phyloP scores from a whole-genome alignment of 2,797 vertebrate genomes.

The Lutjanus campechanus region DNA sequence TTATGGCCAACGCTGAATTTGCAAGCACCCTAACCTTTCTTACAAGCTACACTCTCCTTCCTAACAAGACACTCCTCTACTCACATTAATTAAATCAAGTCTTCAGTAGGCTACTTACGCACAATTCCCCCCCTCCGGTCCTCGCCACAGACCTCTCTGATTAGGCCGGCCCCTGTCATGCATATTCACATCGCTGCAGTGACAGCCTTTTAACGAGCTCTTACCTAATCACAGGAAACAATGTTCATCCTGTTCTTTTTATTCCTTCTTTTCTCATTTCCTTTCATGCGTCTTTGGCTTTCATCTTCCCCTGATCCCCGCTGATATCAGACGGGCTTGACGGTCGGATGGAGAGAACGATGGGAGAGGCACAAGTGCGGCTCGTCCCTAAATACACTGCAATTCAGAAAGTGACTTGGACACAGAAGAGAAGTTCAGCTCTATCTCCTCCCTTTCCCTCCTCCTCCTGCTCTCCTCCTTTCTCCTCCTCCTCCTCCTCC shows the following conservation, averaged over 20 bases:
- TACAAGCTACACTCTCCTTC: slow-evolving; percentile 60
- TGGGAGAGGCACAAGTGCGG: slow-evolving; percentile 89
- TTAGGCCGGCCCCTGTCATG: slow-evolving; percentile 92
- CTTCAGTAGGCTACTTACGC: slow-evolving; percentile 92
- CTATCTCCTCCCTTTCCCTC: slow-evolving; percentile 78
- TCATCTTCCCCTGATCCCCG: slow-evolving; percentile 76
- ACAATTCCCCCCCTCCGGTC: slow-evolving; percentile 81
- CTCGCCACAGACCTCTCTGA: slow-evolving; percentile 93
- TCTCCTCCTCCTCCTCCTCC: slow-evolving; percentile 56
- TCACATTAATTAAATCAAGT: slow-evolving; percentile 99
- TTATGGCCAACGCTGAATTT: slow-evolving; percentile 89
- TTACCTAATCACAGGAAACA: slow-evolving; percentile 98
- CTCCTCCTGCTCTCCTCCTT: slow-evolving; percentile 73
- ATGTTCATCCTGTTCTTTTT: slow-evolving; percentile 97
- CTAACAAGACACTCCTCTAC: slow-evolving; percentile 94
- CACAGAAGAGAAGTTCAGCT: slow-evolving; percentile 79
- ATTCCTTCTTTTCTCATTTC: slow-evolving; percentile 65
- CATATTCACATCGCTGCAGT: slow-evolving; percentile 95
- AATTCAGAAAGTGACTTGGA: slow-evolving; percentile 92
- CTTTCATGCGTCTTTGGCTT: slow-evolving; percentile 72
- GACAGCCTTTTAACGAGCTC: slow-evolving; percentile 99
- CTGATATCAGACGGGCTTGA: slow-evolving; percentile 86
- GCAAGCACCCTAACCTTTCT: slow-evolving; percentile 53
- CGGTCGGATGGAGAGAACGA: slow-evolving; percentile 88
- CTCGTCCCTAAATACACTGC: slow-evolving; percentile 93